Evolutionary conservation across 2,113 vertebrate species (phyloP), one percentile per base, ranked within the genome.

Genomic region (Vireo altiloquus): DNA sequence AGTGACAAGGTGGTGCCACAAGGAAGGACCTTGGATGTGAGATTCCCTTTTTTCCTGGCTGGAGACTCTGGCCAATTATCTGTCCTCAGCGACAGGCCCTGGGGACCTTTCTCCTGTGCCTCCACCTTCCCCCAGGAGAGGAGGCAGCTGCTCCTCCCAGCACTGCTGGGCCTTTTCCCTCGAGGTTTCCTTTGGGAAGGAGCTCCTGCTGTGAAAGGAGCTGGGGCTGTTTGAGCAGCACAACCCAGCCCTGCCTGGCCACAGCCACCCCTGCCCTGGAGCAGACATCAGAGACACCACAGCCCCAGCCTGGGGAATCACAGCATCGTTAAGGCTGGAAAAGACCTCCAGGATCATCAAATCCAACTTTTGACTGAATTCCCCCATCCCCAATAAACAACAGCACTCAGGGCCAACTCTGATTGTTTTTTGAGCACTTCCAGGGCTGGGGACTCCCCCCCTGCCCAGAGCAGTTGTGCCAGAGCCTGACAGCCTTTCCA

Each of bases 271-370:
- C 52, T 23, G 37, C 42, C 22, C 42, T 30, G 1, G 1, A 14
- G 42, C 1, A 0, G 35, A 80, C 49, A 22, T 7, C 54, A 61
- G 53, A 25, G 37, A 22, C 54, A 23, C 35, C 56, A 19, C 47
- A 33, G 54, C 5, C 9, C 7, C 12, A 35, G 49, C 31, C 14
- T 1, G 1, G 44, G 0, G 16, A 44, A 6, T 20, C 27, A 9
- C 31, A 19, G 31, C 46, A 21, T 27, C 4, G 0, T 3, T 6
- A 6, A 18, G 22, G 12, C 0, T 24, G 52, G 52, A 14, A n/a
- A 44, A 37, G 7, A 59, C 13, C 46, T 39, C 69, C 28, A 30
- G 28, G 33, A 20, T 37, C 22, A n/a, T 7, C 44, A 50, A 33
- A 63, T 27, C 25, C 31, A 64, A 6, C 23, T 33, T 46, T 5